Conservation (phyloP, 2,113 vertebrate species). For the Cyprinodon brontotheroides region DNA sequence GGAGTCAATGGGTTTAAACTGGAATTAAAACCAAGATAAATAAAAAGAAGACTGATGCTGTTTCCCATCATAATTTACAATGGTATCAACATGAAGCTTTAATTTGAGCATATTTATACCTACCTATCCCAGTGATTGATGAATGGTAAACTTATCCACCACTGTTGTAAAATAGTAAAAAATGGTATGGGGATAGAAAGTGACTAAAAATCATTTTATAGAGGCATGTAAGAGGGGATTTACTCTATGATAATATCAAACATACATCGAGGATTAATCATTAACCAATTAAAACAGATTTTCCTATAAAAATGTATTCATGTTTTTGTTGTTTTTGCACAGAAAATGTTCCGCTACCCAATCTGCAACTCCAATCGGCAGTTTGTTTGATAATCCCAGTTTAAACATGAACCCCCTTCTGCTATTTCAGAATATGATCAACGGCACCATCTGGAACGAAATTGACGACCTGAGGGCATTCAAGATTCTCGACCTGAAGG, state of each 20-base stretch:
- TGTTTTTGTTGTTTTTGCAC: background rate
- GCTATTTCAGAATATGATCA: constrained; percentile 86
- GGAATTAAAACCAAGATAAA: background rate
- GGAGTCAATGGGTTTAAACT: background rate
- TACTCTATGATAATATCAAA: too few species aligned
- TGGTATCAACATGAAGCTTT: background rate
- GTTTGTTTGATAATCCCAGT: background rate
- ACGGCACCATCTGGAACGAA: constrained; percentile 93
- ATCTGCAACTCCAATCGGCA: background rate
- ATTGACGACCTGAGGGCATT: constrained; percentile 93
- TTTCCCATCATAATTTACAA: background rate
- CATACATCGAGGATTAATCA: background rate
- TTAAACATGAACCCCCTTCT: background rate
- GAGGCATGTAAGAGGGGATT: too few species aligned
- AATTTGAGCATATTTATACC: background rate
- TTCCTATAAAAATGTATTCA: too few species aligned
- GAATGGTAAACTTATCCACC: background rate
- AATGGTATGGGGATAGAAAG: too few species aligned
- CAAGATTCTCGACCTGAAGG: constrained; percentile 91
- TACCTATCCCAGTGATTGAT: background rate
- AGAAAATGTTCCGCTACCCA: background rate
- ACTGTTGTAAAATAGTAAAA: too few species aligned
- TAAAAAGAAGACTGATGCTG: background rate
- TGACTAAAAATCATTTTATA: too few species aligned
- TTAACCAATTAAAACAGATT: background rate